Conservation (phyloP, 2,888 invertebrate genomes). For the Leptopterna dolabrata region DNA sequence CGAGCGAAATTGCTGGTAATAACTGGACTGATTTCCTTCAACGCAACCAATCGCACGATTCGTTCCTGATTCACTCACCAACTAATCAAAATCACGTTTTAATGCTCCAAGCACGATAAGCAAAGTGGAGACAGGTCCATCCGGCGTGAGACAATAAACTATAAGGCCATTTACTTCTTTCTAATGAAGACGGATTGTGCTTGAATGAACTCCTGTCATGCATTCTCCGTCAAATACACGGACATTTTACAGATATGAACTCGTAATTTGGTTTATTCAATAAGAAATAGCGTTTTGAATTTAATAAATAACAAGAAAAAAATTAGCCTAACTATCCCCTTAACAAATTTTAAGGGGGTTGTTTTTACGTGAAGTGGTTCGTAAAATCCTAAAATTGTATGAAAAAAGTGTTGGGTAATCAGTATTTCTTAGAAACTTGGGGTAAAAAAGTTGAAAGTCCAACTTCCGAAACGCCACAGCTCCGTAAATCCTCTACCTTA, state of each 20-base stretch:
- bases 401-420: no score
- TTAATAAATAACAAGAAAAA: not conserved
- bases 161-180: not conserved
- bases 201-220: not conserved
- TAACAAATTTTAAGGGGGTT: no score
- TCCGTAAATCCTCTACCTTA: no score
- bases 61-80: not conserved
- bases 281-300: not conserved
- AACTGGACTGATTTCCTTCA: constrained; percentile 18
- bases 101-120: not conserved
- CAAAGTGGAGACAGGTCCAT: not conserved
- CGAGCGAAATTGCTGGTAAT: constrained; percentile 29
- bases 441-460: no score
- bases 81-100: not conserved
- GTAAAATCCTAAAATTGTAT: no score
- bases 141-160: not conserved
- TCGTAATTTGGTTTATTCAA: no score
- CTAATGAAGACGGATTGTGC: not conserved
- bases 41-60: constrained; percentile 5
- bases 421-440: no score
- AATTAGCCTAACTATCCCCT: no score
- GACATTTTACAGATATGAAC: no score
- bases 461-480: no score
- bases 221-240: not conserved
- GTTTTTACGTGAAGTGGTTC: no score